These are phyloP conservation scores for Caenorhabditis sp. DNA, from an alignment of 2,888 invertebrate species.

Conservation along the genomic window DNA sequence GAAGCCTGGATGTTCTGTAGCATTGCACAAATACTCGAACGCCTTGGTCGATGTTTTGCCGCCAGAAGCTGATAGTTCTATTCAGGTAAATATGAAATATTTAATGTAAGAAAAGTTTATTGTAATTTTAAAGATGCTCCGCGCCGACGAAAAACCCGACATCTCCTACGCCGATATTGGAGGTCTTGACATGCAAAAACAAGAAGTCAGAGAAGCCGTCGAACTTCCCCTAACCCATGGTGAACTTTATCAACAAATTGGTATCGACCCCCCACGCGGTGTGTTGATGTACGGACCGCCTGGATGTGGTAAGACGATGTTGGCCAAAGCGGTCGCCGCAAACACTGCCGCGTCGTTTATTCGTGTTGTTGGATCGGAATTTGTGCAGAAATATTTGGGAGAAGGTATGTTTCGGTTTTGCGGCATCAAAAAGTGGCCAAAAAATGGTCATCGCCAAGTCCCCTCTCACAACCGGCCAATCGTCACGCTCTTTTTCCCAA, in stretches of 20 bases:
- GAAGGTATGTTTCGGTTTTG: constrained; percentile 78
- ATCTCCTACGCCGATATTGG: constrained; percentile 96
- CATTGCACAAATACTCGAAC: constrained; percentile 97
- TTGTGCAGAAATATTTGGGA: constrained; percentile 98
- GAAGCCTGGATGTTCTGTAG: constrained; percentile 97
- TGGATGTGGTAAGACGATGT: constrained; percentile 97
- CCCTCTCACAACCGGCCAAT: too few relatives aligned
- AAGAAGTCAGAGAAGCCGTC: constrained; percentile 96
- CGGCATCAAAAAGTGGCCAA: background rate
- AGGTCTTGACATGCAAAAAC: constrained; percentile 99
- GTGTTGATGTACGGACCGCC: constrained; percentile 99
- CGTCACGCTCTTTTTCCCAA: too few relatives aligned
- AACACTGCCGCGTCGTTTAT: constrained; percentile 85
- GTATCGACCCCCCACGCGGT: constrained; percentile 97
- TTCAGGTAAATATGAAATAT: constrained; percentile 76
- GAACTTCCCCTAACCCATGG: constrained; percentile 97
- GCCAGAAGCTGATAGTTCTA: constrained; percentile 97
- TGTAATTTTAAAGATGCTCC: constrained; percentile 81
- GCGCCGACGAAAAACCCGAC: constrained; percentile 82
- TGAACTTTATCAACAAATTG: constrained; percentile 92
- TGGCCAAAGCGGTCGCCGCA: constrained; percentile 80
- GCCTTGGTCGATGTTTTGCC: constrained; percentile 98
- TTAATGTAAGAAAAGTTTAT: background rate
- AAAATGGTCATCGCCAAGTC: too few relatives aligned
- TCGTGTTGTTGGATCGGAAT: constrained; percentile 97